These are phyloP conservation scores for Tolmerus cingulatus DNA, from an alignment of 2,888 invertebrate species.

Conservation along the genomic window DNA sequence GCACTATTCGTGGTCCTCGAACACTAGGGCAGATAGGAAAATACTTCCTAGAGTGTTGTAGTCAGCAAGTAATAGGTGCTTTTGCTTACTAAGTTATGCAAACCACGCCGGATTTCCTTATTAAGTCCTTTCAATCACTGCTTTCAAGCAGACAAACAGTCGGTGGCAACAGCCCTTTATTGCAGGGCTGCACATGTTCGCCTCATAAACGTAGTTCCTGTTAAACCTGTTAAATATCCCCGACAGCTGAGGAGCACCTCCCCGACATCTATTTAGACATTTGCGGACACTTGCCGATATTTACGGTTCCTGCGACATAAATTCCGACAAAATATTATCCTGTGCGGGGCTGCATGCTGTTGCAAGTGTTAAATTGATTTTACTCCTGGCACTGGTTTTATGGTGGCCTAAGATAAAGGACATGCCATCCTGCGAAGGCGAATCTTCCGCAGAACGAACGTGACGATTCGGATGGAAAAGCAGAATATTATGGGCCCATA, in stretches of 20 bases:
- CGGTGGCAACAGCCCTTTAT: background rate
- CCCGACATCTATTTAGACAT: constrained; percentile 36
- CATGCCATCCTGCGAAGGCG: background rate
- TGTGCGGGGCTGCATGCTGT: background rate
- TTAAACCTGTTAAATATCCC: constrained; percentile 14
- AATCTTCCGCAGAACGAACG: constrained; percentile 2
- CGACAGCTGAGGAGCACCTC: constrained; percentile 10
- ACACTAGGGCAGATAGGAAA: background rate
- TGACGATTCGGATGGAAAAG: background rate
- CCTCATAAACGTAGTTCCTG: constrained; percentile 20
- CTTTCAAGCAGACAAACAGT: background rate
- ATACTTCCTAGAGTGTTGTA: background rate
- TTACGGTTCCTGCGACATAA: constrained; percentile 3
- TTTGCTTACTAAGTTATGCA: background rate
- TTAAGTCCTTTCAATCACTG: background rate
- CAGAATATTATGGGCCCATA: constrained; percentile 4
- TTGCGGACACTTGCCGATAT: constrained; percentile 36
- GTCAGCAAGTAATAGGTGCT: background rate
- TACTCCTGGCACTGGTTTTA: constrained; percentile 32
- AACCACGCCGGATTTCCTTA: background rate
- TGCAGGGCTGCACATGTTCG: constrained; percentile 8
- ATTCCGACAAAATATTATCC: constrained; percentile 16
- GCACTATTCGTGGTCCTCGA: background rate
- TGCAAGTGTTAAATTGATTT: constrained; percentile 37
- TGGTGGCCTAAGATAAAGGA: constrained; percentile 14